phyloP scores from a whole-genome alignment of 2,797 vertebrate species.

The Poeciliopsis infans region DNA sequence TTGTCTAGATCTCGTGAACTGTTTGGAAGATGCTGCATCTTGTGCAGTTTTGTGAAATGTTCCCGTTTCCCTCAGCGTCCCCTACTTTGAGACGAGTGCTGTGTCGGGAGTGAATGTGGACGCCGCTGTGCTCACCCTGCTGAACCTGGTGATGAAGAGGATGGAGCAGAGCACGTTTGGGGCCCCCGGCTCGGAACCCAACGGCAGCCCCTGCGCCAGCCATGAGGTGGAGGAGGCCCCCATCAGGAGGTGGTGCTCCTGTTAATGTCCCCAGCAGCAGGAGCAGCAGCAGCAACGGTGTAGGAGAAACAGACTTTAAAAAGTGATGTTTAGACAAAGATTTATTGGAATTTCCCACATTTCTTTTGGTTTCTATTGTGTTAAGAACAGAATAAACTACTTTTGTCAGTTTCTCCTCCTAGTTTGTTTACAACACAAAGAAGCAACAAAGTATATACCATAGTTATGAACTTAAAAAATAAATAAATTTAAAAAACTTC shows the following conservation, averaged over 20 bases:
- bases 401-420: background rate
- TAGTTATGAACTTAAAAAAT: background rate
- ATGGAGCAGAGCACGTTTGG: slow-evolving; percentile 91
- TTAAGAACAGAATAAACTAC: background rate
- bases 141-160: slow-evolving; percentile 94
- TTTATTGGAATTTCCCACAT: background rate
- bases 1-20: no score
- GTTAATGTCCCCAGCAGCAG: slow-evolving; percentile 49
- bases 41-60: background rate
- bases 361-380: background rate
- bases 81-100: slow-evolving; percentile 94
- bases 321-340: background rate
- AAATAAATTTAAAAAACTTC: background rate
- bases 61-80: slow-evolving; percentile 80
- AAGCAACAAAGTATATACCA: background rate
- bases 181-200: slow-evolving; percentile 48
- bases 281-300: background rate
- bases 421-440: background rate
- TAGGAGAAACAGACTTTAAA: background rate
- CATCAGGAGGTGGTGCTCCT: slow-evolving; percentile 58
- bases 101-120: slow-evolving; percentile 88
- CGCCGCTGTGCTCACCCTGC: slow-evolving; percentile 86
- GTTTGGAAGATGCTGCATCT: background rate
- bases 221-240: slow-evolving; percentile 51
- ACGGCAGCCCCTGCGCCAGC: slow-evolving; percentile 44